Evolutionary conservation across 2,888 invertebrate species (phyloP), one percentile per base, ranked within the genome.

Genomic region (Limnephilus lunatus): DNA sequence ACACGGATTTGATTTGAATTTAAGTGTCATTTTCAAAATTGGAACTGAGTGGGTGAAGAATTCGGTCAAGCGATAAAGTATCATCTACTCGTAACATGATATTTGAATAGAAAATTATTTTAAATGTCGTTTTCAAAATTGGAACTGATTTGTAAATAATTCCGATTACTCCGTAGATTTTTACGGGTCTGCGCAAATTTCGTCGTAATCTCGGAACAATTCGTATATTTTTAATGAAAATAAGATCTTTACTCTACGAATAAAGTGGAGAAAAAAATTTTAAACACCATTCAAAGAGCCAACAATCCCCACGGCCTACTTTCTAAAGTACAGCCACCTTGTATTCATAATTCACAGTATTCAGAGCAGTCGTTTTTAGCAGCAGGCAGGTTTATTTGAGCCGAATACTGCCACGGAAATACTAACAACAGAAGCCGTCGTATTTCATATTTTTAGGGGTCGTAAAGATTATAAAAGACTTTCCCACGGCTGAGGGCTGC

Each of bases 401-500:
- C 25, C 25, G 2, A 68, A 68, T 68, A 68, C 68, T 68, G 68
- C 68, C 25, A 68, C 68, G 25, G 68, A 68, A 68, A 68, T 9
- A 68, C 68, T 68, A n/a, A 7, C 68, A 68, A 68, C 68, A 68
- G 68, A 68, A 68, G 68, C 68, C 68, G 7, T 68, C 68, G 68
- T 68, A 25, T 68, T 53, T 53, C 53, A 53, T 53, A 19, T 53
- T 68, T 68, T 68, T 68, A 68, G 25, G 68, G 68, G 68, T 68
- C 25, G n/a, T 68, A 68, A 68, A 68, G 68, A 68, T 68, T 68
- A n/a, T 25, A 68, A 25, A n/a, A 68, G 25, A 68, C n/a, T 68
- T 83, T 83, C 83, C 35, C 83, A 83, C 83, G 83, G 35, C 35
- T 2, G 83, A 83, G 83, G 83, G 19, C 35, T n/a, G 83, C 83